Evolutionary conservation across 30 jellyfish, hydroid and myxozoan genomes (phyloP), one percentile per base, ranked within the genome.

Genomic region (Morbakka virulenta): DNA sequence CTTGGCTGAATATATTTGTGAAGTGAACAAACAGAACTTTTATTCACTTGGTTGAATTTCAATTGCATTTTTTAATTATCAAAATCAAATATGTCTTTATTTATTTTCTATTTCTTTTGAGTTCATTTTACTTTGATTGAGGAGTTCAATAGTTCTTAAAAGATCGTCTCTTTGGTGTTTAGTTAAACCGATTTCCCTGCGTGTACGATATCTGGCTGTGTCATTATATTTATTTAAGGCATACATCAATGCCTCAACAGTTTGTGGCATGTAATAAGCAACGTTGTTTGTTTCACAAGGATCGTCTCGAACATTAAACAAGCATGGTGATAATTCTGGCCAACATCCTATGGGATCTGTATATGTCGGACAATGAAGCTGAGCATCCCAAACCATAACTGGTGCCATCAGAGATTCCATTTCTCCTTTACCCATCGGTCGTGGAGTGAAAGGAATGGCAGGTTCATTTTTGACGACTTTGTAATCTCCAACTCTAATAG

Each of bases 271-370:
- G 20, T 67, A 87, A 63, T 88, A 83, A 0, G 99, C 99, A 3
- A 94, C 62, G 64, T 94, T 94, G 84, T 94, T 89, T 66, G 69
- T 70, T 74, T 94, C 99, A 66, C 99, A 94, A 2, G 99, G 99
- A 53, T 94, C 99, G 50, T 77, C 84, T 28, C 96, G 77, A 21
- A 94, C 97, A 52, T 94, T 94, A 52, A 88, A 94, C 66, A 94
- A 84, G 63, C 99, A 94, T 28, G 99, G 99, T 61, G 62, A 84
- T 52, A 63, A 35, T 23, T 88, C 95, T 12, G 99, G 99, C 97
- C 97, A 83, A 68, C 99, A 94, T 11, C 98, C 98, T 32, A 82
- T 82, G 13, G 98, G 89, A 20, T 62, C 96, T 30, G 88, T 95
- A 27, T 81, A 77, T 22, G 72, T 81, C 1, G 50, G 14, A 62